Evolutionary conservation across 2,888 invertebrate genomes (phyloP).

Genomic region (Machimus rusticus): DNA sequence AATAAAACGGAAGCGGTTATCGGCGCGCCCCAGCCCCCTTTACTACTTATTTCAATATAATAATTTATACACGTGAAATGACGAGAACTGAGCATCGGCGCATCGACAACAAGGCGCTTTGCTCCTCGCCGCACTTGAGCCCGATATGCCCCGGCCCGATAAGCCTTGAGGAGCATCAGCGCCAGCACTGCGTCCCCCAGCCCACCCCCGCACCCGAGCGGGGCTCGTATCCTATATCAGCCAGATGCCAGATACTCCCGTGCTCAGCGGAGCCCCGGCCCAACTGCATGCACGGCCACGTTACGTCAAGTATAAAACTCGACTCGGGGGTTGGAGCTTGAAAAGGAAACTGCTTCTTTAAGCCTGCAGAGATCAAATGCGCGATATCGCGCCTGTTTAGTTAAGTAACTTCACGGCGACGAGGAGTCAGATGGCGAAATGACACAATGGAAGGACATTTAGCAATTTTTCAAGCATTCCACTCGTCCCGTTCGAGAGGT

Average conservation of each 20-base stretch:
- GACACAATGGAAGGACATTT: constrained; percentile 40
- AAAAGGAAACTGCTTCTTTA: constrained; percentile 41
- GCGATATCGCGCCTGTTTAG: constrained; percentile 25
- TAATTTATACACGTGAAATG: constrained; percentile 38
- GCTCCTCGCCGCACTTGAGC: neutral
- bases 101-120: constrained; percentile 40
- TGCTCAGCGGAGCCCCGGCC: constrained; percentile 58
- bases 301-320: constrained; percentile 51
- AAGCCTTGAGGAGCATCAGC: constrained; percentile 34
- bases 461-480: constrained; percentile 41
- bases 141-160: constrained; percentile 32
- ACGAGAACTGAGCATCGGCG: constrained; percentile 11
- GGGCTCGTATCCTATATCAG: constrained; percentile 59
- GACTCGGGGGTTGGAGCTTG: constrained; percentile 46
- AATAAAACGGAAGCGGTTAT: constrained; percentile 43
- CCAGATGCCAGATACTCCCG: constrained; percentile 53
- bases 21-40: constrained; percentile 19
- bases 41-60: constrained; percentile 37
- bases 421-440: constrained; percentile 34
- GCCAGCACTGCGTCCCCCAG: neutral
- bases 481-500: constrained; percentile 33
- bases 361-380: constrained; percentile 36
- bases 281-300: constrained; percentile 36
- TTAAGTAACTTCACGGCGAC: constrained; percentile 29
- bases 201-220: constrained; percentile 43